Conservation (phyloP, 2,113 vertebrate genomes). For the Platycercus adscitus region DNA sequence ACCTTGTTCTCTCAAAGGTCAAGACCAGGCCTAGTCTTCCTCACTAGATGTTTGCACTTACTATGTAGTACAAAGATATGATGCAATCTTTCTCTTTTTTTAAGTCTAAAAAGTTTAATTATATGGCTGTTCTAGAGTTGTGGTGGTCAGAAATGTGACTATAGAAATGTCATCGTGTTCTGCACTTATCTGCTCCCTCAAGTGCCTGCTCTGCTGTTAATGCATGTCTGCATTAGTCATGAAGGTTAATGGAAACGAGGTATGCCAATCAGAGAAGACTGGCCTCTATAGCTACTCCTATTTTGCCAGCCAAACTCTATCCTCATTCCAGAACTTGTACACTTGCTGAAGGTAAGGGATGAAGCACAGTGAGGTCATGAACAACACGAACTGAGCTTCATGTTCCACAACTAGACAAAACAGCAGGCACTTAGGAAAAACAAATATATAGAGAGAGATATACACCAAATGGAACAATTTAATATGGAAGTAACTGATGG, state of each 20-base stretch:
- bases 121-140: not conserved
- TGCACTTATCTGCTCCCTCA: not conserved
- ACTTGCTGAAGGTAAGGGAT: conserved; percentile 32
- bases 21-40: not conserved
- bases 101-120: not conserved
- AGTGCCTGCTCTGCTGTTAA: not conserved
- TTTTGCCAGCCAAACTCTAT: not conserved
- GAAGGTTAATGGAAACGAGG: not conserved
- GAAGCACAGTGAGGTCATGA: conserved; percentile 21
- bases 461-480: conserved; percentile 18
- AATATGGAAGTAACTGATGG: conserved; percentile 10
- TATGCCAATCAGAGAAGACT: not conserved
- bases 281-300: not conserved
- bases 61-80: not conserved
- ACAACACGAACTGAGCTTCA: not conserved
- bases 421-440: conserved; percentile 1
- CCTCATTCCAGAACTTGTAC: conserved; percentile 21
- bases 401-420: not conserved
- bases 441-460: not conserved
- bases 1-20: not conserved
- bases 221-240: not conserved
- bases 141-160: not conserved
- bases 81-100: not conserved
- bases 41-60: not conserved
- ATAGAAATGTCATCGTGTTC: not conserved